A percentile compares a stretch with the other conserved stretches of the same genome.
Evolutionary conservation across 53 echinoderm and acorn worm species (phyloP).

Genomic region (Crossaster papposus): DNA sequence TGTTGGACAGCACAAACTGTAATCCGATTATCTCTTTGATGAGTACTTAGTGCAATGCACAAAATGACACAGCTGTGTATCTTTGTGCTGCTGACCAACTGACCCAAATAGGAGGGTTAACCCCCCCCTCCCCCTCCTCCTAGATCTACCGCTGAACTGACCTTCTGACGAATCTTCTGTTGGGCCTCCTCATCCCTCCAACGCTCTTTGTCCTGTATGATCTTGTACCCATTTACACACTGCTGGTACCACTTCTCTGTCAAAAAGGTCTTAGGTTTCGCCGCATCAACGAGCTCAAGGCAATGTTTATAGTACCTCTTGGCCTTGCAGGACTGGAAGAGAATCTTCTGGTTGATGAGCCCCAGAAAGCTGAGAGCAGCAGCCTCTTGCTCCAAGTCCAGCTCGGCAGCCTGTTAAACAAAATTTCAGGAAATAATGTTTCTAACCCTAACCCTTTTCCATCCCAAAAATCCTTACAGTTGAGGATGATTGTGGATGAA

Average conservation of each 20-base stretch:
- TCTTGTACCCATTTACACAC: neutral
- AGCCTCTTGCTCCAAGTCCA: conserved; percentile 44
- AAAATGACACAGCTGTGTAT: too few relatives aligned
- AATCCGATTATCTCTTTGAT: too few relatives aligned
- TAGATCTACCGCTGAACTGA: too few relatives aligned
- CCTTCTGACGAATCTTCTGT: neutral
- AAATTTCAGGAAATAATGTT: too few relatives aligned
- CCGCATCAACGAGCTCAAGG: conserved; percentile 39
- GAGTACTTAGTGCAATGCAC: too few relatives aligned
- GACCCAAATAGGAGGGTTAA: too few relatives aligned
- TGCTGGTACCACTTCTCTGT: conserved; percentile 32
- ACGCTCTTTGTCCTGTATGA: conserved; percentile 5
- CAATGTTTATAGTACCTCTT: conserved; percentile 23
- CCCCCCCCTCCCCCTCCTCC: too few relatives aligned
- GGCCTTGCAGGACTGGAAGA: neutral
- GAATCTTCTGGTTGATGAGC: conserved; percentile 28
- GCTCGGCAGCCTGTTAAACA: conserved; percentile 32
- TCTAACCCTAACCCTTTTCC: too few relatives aligned
- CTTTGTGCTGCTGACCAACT: too few relatives aligned
- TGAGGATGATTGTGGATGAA: too few relatives aligned
- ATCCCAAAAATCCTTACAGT: too few relatives aligned
- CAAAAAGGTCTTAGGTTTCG: conserved; percentile 24
- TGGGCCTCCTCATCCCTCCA: conserved; percentile 18
- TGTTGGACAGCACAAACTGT: too few relatives aligned
- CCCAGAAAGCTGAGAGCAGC: conserved; percentile 39